Base-by-base conservation (phyloP, 2,113 vertebrate species). In the Charadrius vociferus region DNA sequence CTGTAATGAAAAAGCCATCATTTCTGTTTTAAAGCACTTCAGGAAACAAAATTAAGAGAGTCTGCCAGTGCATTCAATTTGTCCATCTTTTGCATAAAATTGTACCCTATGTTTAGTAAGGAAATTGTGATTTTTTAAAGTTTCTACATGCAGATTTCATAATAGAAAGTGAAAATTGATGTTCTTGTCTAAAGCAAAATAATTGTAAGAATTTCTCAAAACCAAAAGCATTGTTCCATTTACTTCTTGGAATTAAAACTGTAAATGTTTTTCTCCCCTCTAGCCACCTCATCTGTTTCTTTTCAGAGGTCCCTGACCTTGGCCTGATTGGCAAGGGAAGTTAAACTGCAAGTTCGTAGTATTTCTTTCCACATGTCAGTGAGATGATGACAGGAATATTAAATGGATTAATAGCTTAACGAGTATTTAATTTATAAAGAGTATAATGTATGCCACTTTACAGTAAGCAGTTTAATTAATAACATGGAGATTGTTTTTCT, bases 11-110 rank as follows among this genome's bases (percentile, higher is more conserved):
- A 92, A 97, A 96, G 81, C 59, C 24, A 9, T 97, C 41, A 95
- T 97, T 98, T 97, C 84, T 87, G 22, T 96, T 97, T 88, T 91
- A 91, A 96, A 94, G 88, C 65, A 95, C 58, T 87, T 81, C n/a
- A 96, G 74, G 65, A 66, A 59, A 75, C 59, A 92, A 96, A 98
- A 97, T 97, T 97, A 96, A 97, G 43, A 73, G 67, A 65, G 47
- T 80, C 89, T 97, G 85, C 63, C 79, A 95, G 63, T 32, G 56
- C 32, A 83, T 97, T 97, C 52, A 95, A 85, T 97, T 90, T 37
- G 30, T 30, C 36, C 32, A 58, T 83, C 86, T 97, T 93, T 96
- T 39, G 50, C 87, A 88, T 78, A 89, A 98, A 98, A 98, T 96
- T 97, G 86, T 80, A 82, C 52, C 30, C 29, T 96, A 29, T 85